Conservation (phyloP, 2,797 vertebrate genomes). For the Malurus splendens region DNA sequence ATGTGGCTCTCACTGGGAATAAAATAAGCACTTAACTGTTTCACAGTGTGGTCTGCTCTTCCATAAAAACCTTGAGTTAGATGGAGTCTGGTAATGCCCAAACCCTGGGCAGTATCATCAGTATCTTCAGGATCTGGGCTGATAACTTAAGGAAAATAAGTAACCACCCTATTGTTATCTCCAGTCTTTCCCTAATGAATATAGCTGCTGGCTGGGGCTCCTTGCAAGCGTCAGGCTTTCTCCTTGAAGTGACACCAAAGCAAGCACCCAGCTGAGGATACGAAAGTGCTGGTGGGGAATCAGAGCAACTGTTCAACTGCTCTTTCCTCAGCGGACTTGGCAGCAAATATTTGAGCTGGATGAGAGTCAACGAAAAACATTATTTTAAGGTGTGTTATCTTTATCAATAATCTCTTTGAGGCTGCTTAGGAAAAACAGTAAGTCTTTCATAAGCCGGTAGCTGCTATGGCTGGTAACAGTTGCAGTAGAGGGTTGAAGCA, state of each 20-base stretch:
- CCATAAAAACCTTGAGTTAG: not conserved
- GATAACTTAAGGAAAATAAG: not conserved
- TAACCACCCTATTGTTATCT: not conserved
- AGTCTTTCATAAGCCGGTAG: not conserved
- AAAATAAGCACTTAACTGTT: slow-evolving; percentile 12
- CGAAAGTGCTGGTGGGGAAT: fast-evolving
- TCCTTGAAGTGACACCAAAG: not conserved
- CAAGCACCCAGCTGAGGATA: not conserved
- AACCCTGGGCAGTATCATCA: not conserved
- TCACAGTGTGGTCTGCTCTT: not conserved
- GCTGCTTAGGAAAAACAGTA: not conserved
- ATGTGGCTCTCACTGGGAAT: slow-evolving; percentile 43
- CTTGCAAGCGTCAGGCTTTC: not conserved
- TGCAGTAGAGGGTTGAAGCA: not conserved
- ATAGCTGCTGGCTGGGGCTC: not conserved
- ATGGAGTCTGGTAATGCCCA: not conserved
- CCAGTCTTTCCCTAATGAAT: not conserved
- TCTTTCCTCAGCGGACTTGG: not conserved
- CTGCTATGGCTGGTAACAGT: not conserved
- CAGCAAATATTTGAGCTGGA: slow-evolving; percentile 16
- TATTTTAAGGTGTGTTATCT: slow-evolving; percentile 1
- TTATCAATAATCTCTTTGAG: not conserved
- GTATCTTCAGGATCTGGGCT: not conserved
- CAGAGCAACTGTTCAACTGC: not conserved
- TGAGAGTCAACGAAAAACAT: not conserved